Evolutionary conservation across 37 sponge, comb jelly and placozoan species (phyloP).

Genomic region (Crambe crambe): DNA sequence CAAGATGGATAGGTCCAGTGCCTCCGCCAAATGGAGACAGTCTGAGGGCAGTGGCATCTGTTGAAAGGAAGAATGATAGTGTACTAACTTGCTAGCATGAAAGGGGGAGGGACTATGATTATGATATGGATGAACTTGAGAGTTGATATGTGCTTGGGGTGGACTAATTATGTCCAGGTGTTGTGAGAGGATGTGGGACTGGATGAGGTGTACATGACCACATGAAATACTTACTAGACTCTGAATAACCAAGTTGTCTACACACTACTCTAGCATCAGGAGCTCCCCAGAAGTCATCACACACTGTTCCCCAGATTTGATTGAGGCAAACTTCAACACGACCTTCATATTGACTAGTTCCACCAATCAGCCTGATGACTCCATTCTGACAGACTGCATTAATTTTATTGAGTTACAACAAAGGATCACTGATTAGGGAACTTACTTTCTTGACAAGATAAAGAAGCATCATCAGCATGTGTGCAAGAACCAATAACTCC

Average conservation of each 20-base stretch:
- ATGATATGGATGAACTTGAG: too few species aligned
- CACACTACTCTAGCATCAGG: constrained; percentile 38
- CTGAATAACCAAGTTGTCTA: constrained; percentile 35
- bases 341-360: constrained; percentile 8
- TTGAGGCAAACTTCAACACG: constrained; percentile 36
- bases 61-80: not conserved
- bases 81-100: too few species aligned
- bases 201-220: too few species aligned
- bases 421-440: too few species aligned
- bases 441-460: constrained; percentile 1
- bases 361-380: constrained; percentile 29
- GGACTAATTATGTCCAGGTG: too few species aligned
- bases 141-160: too few species aligned
- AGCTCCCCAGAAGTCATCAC: constrained; percentile 27
- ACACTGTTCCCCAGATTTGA: constrained; percentile 39
- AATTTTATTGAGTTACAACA: not conserved
- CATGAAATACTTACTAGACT: constrained; percentile 1
- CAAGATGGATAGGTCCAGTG: not conserved
- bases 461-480: constrained; percentile 20
- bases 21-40: not conserved
- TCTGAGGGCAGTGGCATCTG: not conserved
- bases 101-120: too few species aligned
- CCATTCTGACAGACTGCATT: constrained; percentile 13
- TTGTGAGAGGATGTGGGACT: too few species aligned
- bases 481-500: not conserved